Conservation (phyloP, 2,888 invertebrate species). For the Scaptodrosophila latifasciaeformis region DNA sequence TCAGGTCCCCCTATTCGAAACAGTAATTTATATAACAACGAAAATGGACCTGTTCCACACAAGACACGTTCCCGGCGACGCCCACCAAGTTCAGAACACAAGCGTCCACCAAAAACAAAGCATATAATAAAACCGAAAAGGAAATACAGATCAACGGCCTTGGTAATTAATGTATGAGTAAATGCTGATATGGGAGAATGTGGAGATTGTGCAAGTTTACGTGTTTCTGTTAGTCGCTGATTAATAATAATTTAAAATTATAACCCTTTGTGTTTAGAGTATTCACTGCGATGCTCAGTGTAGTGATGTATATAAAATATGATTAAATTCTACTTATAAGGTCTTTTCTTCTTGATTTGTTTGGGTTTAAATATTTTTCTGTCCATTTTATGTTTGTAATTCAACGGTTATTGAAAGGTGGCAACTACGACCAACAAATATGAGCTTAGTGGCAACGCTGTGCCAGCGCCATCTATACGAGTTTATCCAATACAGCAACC, state of each 20-base stretch:
- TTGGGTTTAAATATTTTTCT: no score
- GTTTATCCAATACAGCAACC: neutral
- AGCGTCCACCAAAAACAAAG: constrained; percentile 50
- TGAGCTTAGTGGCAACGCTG: neutral
- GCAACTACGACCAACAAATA: no score
- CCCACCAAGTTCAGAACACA: constrained; percentile 49
- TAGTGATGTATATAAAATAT: constrained; percentile 25
- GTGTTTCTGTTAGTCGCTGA: constrained; percentile 19
- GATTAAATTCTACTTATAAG: no score
- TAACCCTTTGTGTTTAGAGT: neutral
- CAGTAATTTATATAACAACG: constrained; percentile 47
- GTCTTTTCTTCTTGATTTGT: no score
- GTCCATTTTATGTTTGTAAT: no score
- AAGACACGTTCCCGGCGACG: constrained; percentile 53
- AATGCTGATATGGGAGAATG: no score
- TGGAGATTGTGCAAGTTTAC: neutral
- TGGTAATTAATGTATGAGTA: constrained; percentile 64
- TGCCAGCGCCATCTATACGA: neutral
- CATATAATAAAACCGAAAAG: constrained; percentile 53
- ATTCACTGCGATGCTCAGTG: neutral
- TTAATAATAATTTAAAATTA: constrained; percentile 35
- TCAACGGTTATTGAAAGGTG: no score
- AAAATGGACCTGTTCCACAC: constrained; percentile 39
- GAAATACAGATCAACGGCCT: constrained; percentile 65
- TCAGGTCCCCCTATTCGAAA: constrained; percentile 39